phyloP scores from a whole-genome alignment of 2,888 invertebrate genomes.

The Philopedon plagiatum region DNA sequence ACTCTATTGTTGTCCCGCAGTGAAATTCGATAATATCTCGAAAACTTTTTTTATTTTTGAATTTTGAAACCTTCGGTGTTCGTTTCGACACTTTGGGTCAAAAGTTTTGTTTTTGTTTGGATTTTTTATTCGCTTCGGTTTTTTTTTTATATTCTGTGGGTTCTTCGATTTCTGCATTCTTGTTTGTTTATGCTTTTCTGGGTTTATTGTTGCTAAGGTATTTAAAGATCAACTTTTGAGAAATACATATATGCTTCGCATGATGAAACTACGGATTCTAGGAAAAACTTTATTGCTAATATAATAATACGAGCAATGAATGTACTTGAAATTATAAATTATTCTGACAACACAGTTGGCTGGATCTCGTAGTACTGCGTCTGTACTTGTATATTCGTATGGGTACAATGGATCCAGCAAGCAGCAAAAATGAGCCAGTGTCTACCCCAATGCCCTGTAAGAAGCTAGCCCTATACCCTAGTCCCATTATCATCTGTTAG shows the following conservation, averaged over 20 bases:
- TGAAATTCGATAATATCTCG: constrained; percentile 47
- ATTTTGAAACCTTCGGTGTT: constrained; percentile 28
- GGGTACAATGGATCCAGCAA: no score
- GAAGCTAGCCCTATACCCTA: no score
- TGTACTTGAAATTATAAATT: no score
- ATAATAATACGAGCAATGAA: no score
- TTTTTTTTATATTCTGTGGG: neutral
- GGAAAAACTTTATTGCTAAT: no score
- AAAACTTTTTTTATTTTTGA: constrained; percentile 4
- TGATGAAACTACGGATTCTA: no score
- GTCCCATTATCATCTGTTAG: no score
- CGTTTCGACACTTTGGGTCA: constrained; percentile 38
- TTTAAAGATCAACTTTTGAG: neutral
- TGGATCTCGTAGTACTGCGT: no score
- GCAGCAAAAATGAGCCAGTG: no score
- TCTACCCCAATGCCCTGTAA: no score
- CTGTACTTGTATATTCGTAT: no score
- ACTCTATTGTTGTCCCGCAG: constrained; percentile 42
- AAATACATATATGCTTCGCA: neutral
- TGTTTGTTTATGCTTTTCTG: constrained; percentile 4
- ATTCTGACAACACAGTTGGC: no score
- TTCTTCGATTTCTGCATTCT: neutral
- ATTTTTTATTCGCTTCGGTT: neutral
- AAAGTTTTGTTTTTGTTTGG: neutral
- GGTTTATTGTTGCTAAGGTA: neutral